Percentiles rank a stretch among this genome's conserved stretches.
These are phyloP conservation scores for Elanus axillaris DNA, from an alignment of 2,113 vertebrate species.

Conservation along the genomic window DNA sequence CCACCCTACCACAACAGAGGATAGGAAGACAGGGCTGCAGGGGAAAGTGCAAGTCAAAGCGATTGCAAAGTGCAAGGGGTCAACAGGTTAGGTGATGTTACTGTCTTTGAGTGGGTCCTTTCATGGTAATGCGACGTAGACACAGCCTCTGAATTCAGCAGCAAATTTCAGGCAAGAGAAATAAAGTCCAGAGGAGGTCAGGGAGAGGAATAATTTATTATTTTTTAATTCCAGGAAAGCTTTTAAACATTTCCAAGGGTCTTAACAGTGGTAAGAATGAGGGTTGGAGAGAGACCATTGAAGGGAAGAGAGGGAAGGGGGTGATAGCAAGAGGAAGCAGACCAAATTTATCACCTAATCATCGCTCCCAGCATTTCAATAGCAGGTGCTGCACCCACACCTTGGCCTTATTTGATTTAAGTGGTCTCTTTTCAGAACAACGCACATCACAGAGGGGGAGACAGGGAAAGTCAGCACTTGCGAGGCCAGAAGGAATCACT, in stretches of 20 bases:
- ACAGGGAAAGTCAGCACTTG: background rate
- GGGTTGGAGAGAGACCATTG: background rate
- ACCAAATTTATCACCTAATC: background rate
- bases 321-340: background rate
- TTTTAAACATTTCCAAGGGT: background rate
- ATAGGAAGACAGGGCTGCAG: background rate
- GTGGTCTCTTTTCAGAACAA: background rate
- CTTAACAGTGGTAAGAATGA: background rate
- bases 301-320: background rate
- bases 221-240: background rate
- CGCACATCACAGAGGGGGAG: background rate
- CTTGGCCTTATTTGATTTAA: background rate
- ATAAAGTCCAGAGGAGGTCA: background rate
- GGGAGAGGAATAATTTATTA: background rate
- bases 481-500: background rate
- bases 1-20: background rate
- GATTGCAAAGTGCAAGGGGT: background rate
- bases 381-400: background rate
- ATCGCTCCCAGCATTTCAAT: background rate
- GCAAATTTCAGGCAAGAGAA: background rate
- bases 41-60: background rate
- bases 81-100: background rate
- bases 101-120: background rate
- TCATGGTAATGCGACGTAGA: fast-evolving
- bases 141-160: background rate